Evolutionary conservation across 2,888 invertebrate genomes (phyloP).

Genomic region (Chloromyia formosa): DNA sequence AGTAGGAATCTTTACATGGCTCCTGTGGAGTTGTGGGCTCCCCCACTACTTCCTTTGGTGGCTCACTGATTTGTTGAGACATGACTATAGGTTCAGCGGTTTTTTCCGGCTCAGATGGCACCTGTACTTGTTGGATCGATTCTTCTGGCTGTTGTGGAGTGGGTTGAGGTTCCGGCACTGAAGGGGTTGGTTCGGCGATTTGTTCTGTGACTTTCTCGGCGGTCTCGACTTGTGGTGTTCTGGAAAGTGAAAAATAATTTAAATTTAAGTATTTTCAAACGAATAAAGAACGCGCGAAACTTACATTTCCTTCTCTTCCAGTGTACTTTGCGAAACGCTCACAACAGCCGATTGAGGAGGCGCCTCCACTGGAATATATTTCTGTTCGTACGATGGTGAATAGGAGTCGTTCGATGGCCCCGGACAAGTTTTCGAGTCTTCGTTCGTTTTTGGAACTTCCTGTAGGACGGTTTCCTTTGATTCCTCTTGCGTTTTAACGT

Average conservation of each 20-base stretch:
- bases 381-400: slow-evolving; percentile 44
- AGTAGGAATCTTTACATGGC: slow-evolving; percentile 45
- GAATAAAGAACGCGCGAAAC: not conserved
- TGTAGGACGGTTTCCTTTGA: not conserved
- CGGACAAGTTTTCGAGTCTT: not conserved
- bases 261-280: not conserved
- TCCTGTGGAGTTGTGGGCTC: not conserved
- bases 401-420: slow-evolving; percentile 45
- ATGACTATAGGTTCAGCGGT: not conserved
- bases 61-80: not conserved
- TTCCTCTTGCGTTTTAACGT: slow-evolving; percentile 27
- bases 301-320: not conserved
- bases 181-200: not conserved
- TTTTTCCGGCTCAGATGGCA: not conserved
- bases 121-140: not conserved
- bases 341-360: not conserved
- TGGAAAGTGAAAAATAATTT: not conserved
- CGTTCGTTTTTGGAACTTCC: not conserved
- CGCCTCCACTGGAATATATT: slow-evolving; percentile 35
- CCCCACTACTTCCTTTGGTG: not conserved
- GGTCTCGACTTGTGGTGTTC: not conserved
- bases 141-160: not conserved
- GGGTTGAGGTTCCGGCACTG: not conserved
- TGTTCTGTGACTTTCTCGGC: not conserved
- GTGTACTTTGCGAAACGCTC: too few relatives aligned